phyloP scores from a whole-genome alignment of 2,888 invertebrate genomes.

The Lasioglossum morio region DNA sequence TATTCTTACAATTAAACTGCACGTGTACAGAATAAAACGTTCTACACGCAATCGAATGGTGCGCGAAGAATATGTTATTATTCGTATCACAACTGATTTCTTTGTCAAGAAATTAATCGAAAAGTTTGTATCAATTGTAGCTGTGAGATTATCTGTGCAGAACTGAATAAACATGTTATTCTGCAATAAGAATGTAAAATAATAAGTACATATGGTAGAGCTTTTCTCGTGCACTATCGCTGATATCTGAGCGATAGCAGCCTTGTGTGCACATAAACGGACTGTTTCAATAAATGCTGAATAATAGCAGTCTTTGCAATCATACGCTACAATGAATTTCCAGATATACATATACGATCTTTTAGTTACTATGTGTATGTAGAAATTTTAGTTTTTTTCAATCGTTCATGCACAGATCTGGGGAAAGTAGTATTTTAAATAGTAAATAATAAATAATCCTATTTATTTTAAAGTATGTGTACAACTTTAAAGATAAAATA shows the following conservation, averaged over 20 bases:
- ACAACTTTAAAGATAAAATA: too few species aligned
- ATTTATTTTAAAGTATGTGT: too few species aligned
- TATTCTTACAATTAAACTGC: too few species aligned
- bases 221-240: background rate
- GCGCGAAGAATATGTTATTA: too few species aligned
- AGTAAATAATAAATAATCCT: too few species aligned
- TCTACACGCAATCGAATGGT: too few species aligned
- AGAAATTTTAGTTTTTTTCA: background rate
- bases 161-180: background rate
- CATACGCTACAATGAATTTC: background rate
- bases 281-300: background rate
- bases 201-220: background rate
- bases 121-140: background rate
- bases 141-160: background rate
- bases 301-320: background rate
- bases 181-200: background rate
- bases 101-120: background rate
- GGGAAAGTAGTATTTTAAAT: too few species aligned
- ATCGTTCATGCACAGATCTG: background rate
- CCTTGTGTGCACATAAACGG: background rate
- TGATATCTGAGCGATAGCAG: constrained; percentile 1
- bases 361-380: background rate
- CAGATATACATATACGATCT: background rate
- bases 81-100: too few species aligned
- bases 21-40: too few species aligned